Base-by-base conservation (phyloP, 1,140 invertebrate species). In the Belonocnema kinseyi region DNA sequence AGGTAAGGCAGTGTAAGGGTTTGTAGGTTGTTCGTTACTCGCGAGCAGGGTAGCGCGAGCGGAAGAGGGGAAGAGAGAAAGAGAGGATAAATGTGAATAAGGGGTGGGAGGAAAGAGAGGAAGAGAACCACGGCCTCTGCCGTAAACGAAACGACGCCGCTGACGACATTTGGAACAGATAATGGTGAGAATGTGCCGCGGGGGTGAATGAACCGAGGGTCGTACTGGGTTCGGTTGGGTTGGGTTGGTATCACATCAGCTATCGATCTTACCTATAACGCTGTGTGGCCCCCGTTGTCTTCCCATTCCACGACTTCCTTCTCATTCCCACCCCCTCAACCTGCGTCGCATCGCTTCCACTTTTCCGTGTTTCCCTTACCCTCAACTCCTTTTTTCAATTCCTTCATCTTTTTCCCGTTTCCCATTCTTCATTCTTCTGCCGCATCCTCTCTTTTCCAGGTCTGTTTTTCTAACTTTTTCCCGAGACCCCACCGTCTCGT, bases 171-270 rank as follows among this genome's bases (percentile, higher is more conserved):
- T 87, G 88, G 90, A 90, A 91, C 90, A 89, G 91, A 90, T 90
- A 91, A 89, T 89, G 90, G 88, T 89, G 83, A 86, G 87, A 86
- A 85, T 88, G 89, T 90, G 91, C 90, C 89, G 86, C 89, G 87
- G 89, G 89, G 90, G 91, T 91, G 91, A 91, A 90, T 90, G 88
- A 90, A 90, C 89, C 88, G 88, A 91, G 90, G 90, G 90, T 91
- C 89, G 89, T 90, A 90, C 88, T 89, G 89, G 89, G 90, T 90
- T 89, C 89, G 83, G 83, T 78, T 81, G 74, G 74, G 81, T 61
- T 50, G 26, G 50, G 72, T 76, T 70, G 72, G 78, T 73, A 53
- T 58, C 17, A 72, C 73, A 54, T 58, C 76, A 53, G 73, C 77
- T 26, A 75, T 73, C 75, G 73, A 72, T 74, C 77, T 78, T 74